Base-by-base conservation (phyloP, 2,888 invertebrate species). In the Ethmia dodecea region DNA sequence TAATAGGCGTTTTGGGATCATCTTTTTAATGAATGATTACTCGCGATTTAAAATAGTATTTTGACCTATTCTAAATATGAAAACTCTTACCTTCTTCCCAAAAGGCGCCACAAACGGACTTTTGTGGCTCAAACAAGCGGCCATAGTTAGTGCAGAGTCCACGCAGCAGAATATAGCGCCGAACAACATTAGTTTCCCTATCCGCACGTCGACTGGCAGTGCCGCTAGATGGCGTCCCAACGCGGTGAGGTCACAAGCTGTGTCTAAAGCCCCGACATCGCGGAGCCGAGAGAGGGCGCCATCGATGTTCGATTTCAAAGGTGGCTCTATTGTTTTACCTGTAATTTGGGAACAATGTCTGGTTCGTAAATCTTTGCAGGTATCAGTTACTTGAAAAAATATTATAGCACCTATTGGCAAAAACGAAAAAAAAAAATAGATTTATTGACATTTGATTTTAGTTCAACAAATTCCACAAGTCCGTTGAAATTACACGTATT, bases 81-180 rank as follows among this genome's bases (percentile, higher is more conserved):
- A n/a, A n/a, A n/a, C n/a, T n/a, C 51, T 47, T 32, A 86, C 86
- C 61, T 90, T 89, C 52, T 93, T 93, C 11, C 90, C 92, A 58
- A 93, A 92, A 0, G 94, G 93, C 26, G 91, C 87, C 0, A 92
- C 88, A 62, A 95, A 94, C 0, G 94, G 94, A 32, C 90, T 92
- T 62, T 94, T 94, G 59, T 93, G 91, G 51, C 93, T 94, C 24
- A 95, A 76, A 67, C 92, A 93, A 1, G 94, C 94, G 0, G 94
- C 97, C 64, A 98, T 94, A 2, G 97, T 97, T 2, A 98, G 83
- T 0, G 97, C 93, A 0, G 97, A 95, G 77, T 97, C 96, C 18
- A 98, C 88, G 65, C 98, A 98, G 49, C 93, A 93, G 66, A 98
- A 94, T 42, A 98, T 94, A 8, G 97, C 93, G 0, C 97, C 96